These are phyloP conservation scores for Agonopterix alstromeriana DNA, from an alignment of 2,888 invertebrate genomes.

Conservation along the genomic window DNA sequence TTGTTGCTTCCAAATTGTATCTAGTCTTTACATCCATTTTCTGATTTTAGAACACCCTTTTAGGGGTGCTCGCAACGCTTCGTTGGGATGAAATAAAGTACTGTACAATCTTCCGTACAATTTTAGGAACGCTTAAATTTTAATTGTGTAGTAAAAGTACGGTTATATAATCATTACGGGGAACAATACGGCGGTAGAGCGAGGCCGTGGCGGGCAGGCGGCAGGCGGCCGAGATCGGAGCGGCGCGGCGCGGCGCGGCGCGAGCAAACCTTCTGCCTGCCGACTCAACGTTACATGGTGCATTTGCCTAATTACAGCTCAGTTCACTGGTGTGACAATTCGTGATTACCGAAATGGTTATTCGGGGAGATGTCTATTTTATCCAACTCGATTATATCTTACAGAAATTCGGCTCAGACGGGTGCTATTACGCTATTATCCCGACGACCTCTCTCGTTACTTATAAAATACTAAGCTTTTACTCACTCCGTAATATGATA, in stretches of 20 bases:
- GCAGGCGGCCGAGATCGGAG: slow-evolving; percentile 13
- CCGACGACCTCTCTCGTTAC: slow-evolving; percentile 26
- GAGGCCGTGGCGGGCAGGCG: slow-evolving; percentile 20
- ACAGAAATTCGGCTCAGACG: slow-evolving; percentile 24
- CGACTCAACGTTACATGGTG: slow-evolving; percentile 59
- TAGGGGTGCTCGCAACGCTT: slow-evolving; percentile 43
- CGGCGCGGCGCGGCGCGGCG: slow-evolving; percentile 18
- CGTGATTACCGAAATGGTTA: slow-evolving; percentile 59
- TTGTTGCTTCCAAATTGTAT: slow-evolving; percentile 21
- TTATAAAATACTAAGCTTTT: slow-evolving; percentile 34
- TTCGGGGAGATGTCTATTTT: slow-evolving; percentile 43
- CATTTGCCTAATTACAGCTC: slow-evolving; percentile 70
- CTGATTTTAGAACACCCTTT: slow-evolving; percentile 42
- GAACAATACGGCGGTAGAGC: slow-evolving; percentile 51
- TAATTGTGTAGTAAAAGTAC: slow-evolving; percentile 72
- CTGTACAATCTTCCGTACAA: slow-evolving; percentile 52
- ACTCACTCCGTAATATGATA: slow-evolving; percentile 30
- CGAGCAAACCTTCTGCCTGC: slow-evolving; percentile 9
- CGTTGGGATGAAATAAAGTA: slow-evolving; percentile 56
- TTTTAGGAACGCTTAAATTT: slow-evolving; percentile 72
- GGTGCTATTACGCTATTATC: slow-evolving; percentile 12
- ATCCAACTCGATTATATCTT: slow-evolving; percentile 36
- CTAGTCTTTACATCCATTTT: slow-evolving; percentile 29
- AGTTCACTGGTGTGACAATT: slow-evolving; percentile 65
- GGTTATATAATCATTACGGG: slow-evolving; percentile 70